Evolutionary conservation across 2,797 vertebrate species (phyloP).

Genomic region (Botia almorhae): DNA sequence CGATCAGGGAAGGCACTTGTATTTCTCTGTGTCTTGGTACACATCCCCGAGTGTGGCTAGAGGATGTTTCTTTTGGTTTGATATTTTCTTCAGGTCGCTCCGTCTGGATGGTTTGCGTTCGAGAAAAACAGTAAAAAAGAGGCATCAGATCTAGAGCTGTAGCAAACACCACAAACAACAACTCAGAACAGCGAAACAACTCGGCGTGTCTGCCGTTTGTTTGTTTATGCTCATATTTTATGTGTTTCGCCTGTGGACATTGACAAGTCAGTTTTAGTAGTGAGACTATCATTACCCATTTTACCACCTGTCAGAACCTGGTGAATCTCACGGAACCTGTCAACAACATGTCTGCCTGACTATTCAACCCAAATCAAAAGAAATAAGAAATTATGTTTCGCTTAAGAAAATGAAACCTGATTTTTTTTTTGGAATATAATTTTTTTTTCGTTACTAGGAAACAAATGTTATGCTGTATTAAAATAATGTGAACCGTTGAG

Average conservation of each 20-base stretch:
- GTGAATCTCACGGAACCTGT: not conserved
- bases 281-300: not conserved
- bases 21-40: slow-evolving; percentile 45
- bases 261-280: not conserved
- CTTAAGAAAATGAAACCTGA: not conserved
- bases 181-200: not conserved
- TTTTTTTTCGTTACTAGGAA: not conserved
- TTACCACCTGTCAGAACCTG: not conserved
- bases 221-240: slow-evolving; percentile 3
- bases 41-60: slow-evolving; percentile 49
- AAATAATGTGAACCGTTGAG: too few species aligned
- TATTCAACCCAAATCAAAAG: not conserved
- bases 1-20: slow-evolving; percentile 33
- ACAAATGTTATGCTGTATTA: too few species aligned
- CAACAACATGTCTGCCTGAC: not conserved
- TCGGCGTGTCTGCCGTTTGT: not conserved
- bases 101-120: not conserved
- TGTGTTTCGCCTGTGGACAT: not conserved
- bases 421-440: not conserved
- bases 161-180: slow-evolving; percentile 1
- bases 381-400: not conserved
- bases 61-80: slow-evolving; percentile 46
- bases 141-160: not conserved
- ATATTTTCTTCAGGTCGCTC: slow-evolving; percentile 22
- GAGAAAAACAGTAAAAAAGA: slow-evolving; percentile 9